Percentiles rank a stretch among this genome's conserved stretches.
Conservation (phyloP, 2,113 vertebrate genomes). For the Python bivittatus region DNA sequence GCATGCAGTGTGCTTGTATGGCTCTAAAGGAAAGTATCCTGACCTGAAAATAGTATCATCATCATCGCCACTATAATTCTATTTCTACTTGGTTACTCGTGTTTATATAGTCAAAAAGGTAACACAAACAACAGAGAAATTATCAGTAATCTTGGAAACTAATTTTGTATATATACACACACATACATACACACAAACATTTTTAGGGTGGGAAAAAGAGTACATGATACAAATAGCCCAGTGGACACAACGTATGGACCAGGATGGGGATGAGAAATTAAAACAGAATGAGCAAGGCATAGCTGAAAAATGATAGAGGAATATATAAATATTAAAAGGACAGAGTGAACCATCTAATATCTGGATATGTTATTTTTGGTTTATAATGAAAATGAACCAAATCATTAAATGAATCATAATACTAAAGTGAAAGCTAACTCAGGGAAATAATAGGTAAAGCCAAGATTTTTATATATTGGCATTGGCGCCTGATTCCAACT, state of each 20-base stretch:
- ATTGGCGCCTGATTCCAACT: too few species aligned
- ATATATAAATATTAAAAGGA: not conserved
- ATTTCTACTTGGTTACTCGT: not conserved
- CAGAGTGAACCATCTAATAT: not conserved
- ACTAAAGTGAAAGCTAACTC: not conserved
- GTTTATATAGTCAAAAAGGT: not conserved
- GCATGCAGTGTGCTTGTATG: not conserved
- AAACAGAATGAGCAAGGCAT: not conserved
- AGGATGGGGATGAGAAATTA: not conserved
- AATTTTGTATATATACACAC: not conserved
- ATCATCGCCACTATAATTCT: not conserved
- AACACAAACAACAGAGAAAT: not conserved
- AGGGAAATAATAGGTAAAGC: not conserved
- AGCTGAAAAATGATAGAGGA: not conserved
- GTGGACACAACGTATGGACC: not conserved
- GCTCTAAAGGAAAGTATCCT: not conserved
- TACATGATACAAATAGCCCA: not conserved
- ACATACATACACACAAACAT: too few species aligned
- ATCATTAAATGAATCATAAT: not conserved
- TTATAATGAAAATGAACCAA: not conserved
- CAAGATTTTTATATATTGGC: not conserved
- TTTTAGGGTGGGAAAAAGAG: not conserved
- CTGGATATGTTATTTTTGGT: not conserved
- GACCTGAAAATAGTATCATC: not conserved
- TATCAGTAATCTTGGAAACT: not conserved